Percentiles rank a stretch among this genome's conserved stretches.
phyloP scores from a whole-genome alignment of 2,113 vertebrate species.

The Apodemus sylvaticus region DNA sequence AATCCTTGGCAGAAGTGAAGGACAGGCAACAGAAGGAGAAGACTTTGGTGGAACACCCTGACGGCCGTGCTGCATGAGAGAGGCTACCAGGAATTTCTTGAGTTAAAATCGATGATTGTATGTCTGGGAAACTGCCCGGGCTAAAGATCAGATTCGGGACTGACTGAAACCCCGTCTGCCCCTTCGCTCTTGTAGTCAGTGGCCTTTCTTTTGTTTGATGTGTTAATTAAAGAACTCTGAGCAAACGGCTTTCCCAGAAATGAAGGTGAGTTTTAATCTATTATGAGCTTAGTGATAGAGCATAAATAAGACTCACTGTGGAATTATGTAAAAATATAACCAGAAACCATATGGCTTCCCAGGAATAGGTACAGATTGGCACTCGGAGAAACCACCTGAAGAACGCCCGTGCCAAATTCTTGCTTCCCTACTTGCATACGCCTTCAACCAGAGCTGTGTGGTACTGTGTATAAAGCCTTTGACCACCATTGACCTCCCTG shows the following conservation, averaged over 20 bases:
- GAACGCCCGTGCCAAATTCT: slow-evolving; percentile 4
- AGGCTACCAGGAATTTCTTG: not conserved
- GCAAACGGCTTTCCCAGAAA: slow-evolving; percentile 44
- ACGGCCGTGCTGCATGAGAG: no score
- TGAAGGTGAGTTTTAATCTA: slow-evolving; percentile 49
- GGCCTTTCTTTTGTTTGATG: not conserved
- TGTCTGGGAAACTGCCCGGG: not conserved
- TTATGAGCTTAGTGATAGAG: slow-evolving; percentile 25
- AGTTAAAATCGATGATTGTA: not conserved
- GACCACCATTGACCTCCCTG: not conserved
- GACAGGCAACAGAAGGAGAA: not conserved
- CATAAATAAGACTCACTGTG: slow-evolving; percentile 47
- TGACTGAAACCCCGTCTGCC: not conserved
- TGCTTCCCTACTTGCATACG: not conserved
- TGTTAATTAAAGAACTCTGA: not conserved
- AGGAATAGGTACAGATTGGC: slow-evolving; percentile 40
- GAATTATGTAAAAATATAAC: slow-evolving; percentile 31
- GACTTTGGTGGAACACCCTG: not conserved
- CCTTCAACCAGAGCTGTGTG: not conserved
- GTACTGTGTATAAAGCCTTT: not conserved
- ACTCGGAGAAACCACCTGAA: slow-evolving; percentile 7
- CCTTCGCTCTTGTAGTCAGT: not conserved
- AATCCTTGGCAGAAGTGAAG: not conserved
- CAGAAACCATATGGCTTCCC: slow-evolving; percentile 12
- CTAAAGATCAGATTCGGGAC: not conserved